Base-by-base conservation (phyloP, 2,888 invertebrate genomes). In the Aplocera efformata region DNA sequence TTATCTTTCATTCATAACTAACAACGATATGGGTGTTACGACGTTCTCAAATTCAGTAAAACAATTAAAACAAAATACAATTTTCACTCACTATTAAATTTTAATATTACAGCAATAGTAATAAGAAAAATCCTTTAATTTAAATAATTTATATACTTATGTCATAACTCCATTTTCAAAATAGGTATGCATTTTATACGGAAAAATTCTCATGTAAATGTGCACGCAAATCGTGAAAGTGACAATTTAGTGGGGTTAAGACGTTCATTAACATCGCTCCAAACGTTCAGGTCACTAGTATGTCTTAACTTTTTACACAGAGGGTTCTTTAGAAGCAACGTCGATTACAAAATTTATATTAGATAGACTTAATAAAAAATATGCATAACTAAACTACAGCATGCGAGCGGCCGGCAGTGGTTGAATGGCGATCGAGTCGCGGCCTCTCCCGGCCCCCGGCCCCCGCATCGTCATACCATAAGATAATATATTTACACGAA, bases 21-120 rank as follows among this genome's bases (percentile, higher is more conserved):
- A 88, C 86, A 88, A 88, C 88, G 88, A 88, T 88, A 88, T 86
- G 88, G 81, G 85, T 85, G 88, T 88, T 88, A 88, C 79, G 80
- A 86, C 84, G 81, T 83, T 83, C 79, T 85, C 79, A 84, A 85
- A 84, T 83, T 82, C 86, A 80, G 81, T 85, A 85, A 86, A 86
- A 86, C 84, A 84, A 72, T 83, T 83, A 82, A 86, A 86, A 86
- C 79, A 80, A 85, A 82, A 82, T 82, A 85, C 84, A 84, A 83
- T 81, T 82, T 85, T 83, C 88, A 88, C 88, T 88, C 88, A 79
- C 85, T 88, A 86, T 84, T 84, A 82, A 85, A 56, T 80, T 88
- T 86, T 83, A 86, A 81, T 84, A 80, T 79, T 85, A 85, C 79
- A 79, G 73, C 80, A 79, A 84, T 81, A 82, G 83, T 81, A 82